Conservation (phyloP, 2,113 vertebrate species). For the Myiagra hebetior region DNA sequence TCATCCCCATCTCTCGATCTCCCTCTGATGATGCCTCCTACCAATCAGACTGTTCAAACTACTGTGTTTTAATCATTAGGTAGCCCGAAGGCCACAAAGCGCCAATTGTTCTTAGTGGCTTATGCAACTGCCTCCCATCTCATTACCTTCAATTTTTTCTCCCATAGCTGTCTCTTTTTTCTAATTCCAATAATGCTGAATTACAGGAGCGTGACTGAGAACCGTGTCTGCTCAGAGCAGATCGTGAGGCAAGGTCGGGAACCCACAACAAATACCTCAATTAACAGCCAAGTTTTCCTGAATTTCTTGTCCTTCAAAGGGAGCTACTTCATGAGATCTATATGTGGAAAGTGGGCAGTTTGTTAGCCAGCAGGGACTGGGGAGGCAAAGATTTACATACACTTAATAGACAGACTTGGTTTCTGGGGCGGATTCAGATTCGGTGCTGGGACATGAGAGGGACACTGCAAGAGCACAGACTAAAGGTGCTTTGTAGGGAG, state of each 20-base stretch:
- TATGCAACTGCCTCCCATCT: conserved; percentile 45
- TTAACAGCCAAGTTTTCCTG: conserved; percentile 10
- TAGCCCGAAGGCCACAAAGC: conserved; percentile 46
- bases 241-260: not conserved
- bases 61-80: conserved; percentile 48
- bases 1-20: not conserved
- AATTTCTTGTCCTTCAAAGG: not conserved
- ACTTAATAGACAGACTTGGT: not conserved
- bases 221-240: not conserved
- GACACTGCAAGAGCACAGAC: not conserved
- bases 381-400: not conserved
- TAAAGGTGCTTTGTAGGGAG: not conserved
- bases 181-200: conserved; percentile 32
- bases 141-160: conserved; percentile 53
- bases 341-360: not conserved
- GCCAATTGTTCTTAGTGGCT: conserved; percentile 22
- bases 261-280: conserved; percentile 42
- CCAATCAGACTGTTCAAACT: conserved; percentile 25
- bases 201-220: conserved; percentile 54
- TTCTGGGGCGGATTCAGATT: not conserved
- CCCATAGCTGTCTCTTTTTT: conserved; percentile 36
- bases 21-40: not conserved
- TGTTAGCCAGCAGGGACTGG: not conserved
- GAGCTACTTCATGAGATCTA: not conserved
- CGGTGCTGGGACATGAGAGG: not conserved